A percentile compares a stretch with the other conserved stretches of the same genome.
Conservation (phyloP, 2,888 invertebrate genomes). For the Sinhomidia bicolor region DNA sequence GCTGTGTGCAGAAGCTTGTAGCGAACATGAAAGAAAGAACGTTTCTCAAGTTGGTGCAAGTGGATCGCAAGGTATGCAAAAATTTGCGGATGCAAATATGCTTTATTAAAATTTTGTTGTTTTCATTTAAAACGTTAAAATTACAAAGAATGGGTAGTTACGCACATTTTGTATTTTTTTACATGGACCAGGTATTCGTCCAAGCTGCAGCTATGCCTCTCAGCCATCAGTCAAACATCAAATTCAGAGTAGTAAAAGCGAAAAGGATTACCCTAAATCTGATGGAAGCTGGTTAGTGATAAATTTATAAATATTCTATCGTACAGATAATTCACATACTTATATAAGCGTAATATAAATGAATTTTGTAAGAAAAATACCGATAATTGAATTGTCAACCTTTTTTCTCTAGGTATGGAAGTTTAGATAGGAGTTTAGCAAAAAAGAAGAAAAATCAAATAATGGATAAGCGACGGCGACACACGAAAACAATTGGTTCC, state of each 20-base stretch:
- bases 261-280: conserved; percentile 29
- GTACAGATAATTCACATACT: too few species aligned
- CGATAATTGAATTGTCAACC: neutral
- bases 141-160: neutral
- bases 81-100: neutral
- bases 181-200: neutral
- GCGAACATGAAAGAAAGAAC: conserved; percentile 34
- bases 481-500: conserved; percentile 79
- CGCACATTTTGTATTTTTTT: neutral
- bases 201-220: neutral
- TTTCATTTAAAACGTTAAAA: neutral
- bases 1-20: conserved; percentile 63
- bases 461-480: conserved; percentile 74
- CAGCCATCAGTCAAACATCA: conserved; percentile 14
- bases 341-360: too few species aligned
- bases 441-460: conserved; percentile 75
- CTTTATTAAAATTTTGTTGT: neutral
- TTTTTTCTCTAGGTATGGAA: conserved; percentile 83
- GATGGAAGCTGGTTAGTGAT: conserved; percentile 57
- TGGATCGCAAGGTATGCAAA: conserved; percentile 18
- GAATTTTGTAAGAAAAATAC: too few species aligned
- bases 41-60: neutral
- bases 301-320: too few species aligned
- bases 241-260: neutral
- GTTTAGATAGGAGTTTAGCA: conserved; percentile 83